Evolutionary conservation across 1,140 invertebrate species (phyloP).

Genomic region (Tetragnatha versicolor): DNA sequence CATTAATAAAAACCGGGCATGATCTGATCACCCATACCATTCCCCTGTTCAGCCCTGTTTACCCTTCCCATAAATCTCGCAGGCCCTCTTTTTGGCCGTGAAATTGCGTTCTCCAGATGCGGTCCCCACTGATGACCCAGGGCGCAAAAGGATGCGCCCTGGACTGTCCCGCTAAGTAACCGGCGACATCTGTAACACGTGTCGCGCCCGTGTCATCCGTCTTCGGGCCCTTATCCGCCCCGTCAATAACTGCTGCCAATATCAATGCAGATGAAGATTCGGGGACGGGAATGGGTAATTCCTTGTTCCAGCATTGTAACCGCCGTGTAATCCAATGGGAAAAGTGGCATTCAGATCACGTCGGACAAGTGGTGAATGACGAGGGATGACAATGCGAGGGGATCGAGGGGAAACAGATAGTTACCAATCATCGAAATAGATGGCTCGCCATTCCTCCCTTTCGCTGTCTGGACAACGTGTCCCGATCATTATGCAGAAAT

Average conservation of each 20-base stretch:
- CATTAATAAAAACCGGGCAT: too few relatives aligned
- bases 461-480: slow-evolving; percentile 43
- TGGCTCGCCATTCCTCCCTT: slow-evolving; percentile 47
- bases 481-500: slow-evolving; percentile 42
- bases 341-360: slow-evolving; percentile 46
- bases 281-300: slow-evolving; percentile 12
- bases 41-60: background rate
- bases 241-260: slow-evolving; percentile 54
- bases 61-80: slow-evolving; percentile 9
- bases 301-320: slow-evolving; percentile 43
- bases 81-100: slow-evolving; percentile 4
- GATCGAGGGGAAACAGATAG: slow-evolving; percentile 27
- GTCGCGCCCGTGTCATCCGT: slow-evolving; percentile 42
- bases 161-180: slow-evolving; percentile 36
- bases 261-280: slow-evolving; percentile 55
- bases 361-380: slow-evolving; percentile 14
- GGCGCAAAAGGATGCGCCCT: background rate
- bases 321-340: slow-evolving; percentile 45
- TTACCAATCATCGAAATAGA: slow-evolving; percentile 52
- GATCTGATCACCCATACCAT: background rate
- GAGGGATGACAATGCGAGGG: slow-evolving; percentile 34
- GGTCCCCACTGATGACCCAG: slow-evolving; percentile 31
- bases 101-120: slow-evolving; percentile 25
- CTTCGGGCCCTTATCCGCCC: slow-evolving; percentile 27
- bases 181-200: slow-evolving; percentile 52